Conservation (phyloP, 2,797 vertebrate species). For the Acrocephalus scirpaceus region DNA sequence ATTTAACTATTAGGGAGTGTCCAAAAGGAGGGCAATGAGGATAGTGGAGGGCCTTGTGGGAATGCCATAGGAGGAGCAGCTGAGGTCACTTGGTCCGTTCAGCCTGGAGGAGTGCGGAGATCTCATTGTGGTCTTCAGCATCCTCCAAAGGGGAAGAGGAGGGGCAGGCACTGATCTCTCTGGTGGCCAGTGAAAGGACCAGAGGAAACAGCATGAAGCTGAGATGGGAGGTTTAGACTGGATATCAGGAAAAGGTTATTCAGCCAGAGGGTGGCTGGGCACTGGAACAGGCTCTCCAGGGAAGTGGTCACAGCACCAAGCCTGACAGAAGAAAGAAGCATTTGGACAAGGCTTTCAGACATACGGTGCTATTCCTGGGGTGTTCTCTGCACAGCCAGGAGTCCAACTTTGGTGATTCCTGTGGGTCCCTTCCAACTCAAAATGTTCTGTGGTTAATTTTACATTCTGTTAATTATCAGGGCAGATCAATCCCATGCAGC, state of each 20-base stretch:
- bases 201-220: not conserved
- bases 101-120: not conserved
- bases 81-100: not conserved
- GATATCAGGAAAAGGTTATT: not conserved
- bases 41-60: not conserved
- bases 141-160: not conserved
- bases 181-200: not conserved
- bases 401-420: rapidly evolving
- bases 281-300: not conserved
- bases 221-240: not conserved
- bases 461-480: not conserved
- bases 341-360: not conserved
- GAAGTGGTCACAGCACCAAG: not conserved
- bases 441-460: not conserved
- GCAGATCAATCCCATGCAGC: not conserved
- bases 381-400: not conserved
- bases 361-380: not conserved
- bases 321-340: not conserved
- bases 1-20: too few relatives aligned
- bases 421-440: not conserved
- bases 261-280: not conserved
- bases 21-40: rapidly evolving
- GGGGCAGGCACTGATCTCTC: not conserved
- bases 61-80: rapidly evolving
- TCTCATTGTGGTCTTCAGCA: not conserved